Evolutionary conservation across 2,888 invertebrate genomes (phyloP).

Genomic region (Eulithis prunata): DNA sequence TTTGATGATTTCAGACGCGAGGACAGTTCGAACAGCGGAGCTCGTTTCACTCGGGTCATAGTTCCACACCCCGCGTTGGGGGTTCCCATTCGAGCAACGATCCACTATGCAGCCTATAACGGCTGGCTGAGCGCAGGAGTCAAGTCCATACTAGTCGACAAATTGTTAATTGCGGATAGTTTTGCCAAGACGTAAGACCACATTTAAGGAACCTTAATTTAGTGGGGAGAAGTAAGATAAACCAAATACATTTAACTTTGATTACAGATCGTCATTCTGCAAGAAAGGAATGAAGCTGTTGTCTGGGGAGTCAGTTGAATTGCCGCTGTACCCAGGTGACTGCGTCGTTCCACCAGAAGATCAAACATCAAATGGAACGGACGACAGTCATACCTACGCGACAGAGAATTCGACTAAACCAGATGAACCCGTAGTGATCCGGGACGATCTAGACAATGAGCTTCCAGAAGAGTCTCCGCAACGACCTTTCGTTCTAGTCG

Average conservation of each 20-base stretch:
- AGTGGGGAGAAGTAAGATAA: not conserved
- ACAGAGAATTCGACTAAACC: slow-evolving; percentile 61
- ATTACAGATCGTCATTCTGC: slow-evolving; percentile 90
- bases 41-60: slow-evolving; percentile 90
- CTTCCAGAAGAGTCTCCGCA: slow-evolving; percentile 71
- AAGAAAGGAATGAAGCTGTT: slow-evolving; percentile 89
- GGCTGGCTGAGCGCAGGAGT: slow-evolving; percentile 96
- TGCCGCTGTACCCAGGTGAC: slow-evolving; percentile 91
- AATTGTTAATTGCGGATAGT: slow-evolving; percentile 92
- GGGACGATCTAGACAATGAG: slow-evolving; percentile 71
- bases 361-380: slow-evolving; percentile 50
- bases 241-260: not conserved
- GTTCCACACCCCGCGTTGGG: slow-evolving; percentile 95
- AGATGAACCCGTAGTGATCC: slow-evolving; percentile 44
- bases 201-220: not conserved
- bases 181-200: slow-evolving; percentile 89
- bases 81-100: slow-evolving; percentile 88
- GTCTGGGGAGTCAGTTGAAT: slow-evolving; percentile 88
- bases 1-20: slow-evolving; percentile 85
- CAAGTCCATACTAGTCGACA: slow-evolving; percentile 91
- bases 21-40: slow-evolving; percentile 89
- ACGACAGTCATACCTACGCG: slow-evolving; percentile 52
- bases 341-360: slow-evolving; percentile 86
- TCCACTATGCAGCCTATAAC: slow-evolving; percentile 94
- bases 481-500: slow-evolving; percentile 68